These are phyloP conservation scores for Podarcis siculus DNA, from an alignment of 2,797 vertebrate species.

Conservation along the genomic window DNA sequence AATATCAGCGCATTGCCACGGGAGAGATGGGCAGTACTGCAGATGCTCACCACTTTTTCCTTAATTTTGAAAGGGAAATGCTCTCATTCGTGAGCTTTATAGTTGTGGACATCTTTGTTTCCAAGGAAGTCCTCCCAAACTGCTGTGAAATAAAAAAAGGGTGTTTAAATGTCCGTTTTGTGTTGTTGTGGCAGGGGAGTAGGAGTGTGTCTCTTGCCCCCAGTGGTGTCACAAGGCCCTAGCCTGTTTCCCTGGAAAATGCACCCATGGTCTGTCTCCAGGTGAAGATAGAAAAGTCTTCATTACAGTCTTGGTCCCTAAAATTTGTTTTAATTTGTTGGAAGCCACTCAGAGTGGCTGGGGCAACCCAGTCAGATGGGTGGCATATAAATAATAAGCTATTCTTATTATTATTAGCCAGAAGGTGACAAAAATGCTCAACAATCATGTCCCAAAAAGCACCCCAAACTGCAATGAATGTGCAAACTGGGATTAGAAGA, in stretches of 20 bases:
- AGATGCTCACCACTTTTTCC: neutral
- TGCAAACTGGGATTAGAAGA: neutral
- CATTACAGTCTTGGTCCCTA: too few species aligned
- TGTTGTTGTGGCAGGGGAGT: neutral
- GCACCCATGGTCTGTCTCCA: too few species aligned
- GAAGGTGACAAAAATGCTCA: neutral
- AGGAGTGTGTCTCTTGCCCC: neutral
- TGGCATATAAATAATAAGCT: too few species aligned
- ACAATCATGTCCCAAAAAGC: neutral
- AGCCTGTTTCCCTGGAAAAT: too few species aligned
- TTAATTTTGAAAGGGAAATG: neutral
- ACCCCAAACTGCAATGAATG: neutral
- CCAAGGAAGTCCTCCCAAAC: neutral
- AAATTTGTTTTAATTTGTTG: too few species aligned
- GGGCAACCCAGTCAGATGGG: too few species aligned
- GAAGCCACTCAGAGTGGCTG: too few species aligned
- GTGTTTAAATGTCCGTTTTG: neutral
- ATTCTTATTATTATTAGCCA: neutral
- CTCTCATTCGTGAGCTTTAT: neutral
- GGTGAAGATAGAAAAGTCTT: too few species aligned
- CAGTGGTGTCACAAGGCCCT: neutral
- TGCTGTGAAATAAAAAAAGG: neutral
- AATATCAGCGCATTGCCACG: neutral
- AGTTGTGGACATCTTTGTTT: too few species aligned
- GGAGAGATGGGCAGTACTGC: neutral